These are phyloP conservation scores for Plotosus lineatus DNA, from an alignment of 2,113 vertebrate genomes.

Conservation along the genomic window DNA sequence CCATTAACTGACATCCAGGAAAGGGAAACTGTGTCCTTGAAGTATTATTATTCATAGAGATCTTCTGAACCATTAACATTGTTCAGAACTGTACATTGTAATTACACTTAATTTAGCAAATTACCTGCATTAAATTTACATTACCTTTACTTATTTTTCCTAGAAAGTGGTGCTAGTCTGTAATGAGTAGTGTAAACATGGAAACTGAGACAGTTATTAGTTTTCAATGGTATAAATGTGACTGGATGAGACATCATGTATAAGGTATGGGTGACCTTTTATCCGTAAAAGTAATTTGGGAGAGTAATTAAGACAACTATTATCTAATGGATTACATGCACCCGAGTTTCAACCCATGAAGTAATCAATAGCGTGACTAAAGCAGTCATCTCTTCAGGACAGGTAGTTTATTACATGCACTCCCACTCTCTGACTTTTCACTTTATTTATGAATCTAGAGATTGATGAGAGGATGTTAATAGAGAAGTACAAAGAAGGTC, in stretches of 20 bases:
- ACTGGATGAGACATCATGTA: slow-evolving; percentile 34
- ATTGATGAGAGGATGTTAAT: too few species aligned
- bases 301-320: slow-evolving; percentile 63
- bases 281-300: slow-evolving; percentile 45
- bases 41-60: too few species aligned
- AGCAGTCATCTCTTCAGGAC: slow-evolving; percentile 50
- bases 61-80: too few species aligned
- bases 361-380: slow-evolving; percentile 64
- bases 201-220: slow-evolving; percentile 28
- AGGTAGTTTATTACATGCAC: slow-evolving; percentile 25
- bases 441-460: neutral
- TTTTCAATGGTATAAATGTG: slow-evolving; percentile 39
- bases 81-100: too few species aligned
- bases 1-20: too few species aligned
- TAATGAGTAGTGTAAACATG: neutral
- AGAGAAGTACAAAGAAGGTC: too few species aligned
- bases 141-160: neutral
- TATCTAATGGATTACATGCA: slow-evolving; percentile 57
- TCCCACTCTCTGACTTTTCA: slow-evolving; percentile 4
- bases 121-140: too few species aligned
- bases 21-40: too few species aligned
- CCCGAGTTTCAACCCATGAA: slow-evolving; percentile 55
- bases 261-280: slow-evolving; percentile 52
- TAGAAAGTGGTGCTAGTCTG: neutral
- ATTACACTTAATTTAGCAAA: too few species aligned